Base-by-base conservation (phyloP, 2,797 vertebrate species). In the Fringilla coelebs region DNA sequence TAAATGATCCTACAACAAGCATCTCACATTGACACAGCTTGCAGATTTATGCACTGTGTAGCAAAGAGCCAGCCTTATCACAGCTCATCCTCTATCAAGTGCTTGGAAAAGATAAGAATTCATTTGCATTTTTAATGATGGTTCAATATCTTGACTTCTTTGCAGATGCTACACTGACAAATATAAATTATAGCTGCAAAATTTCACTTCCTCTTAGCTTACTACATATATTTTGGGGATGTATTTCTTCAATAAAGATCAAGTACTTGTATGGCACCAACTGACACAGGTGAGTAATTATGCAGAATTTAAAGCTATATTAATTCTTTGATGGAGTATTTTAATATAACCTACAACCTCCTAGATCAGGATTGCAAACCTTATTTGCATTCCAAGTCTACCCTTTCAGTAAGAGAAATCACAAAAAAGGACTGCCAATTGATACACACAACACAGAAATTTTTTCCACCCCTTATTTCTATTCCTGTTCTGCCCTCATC, bases 41-140 rank as follows among this genome's bases (percentile, higher is more conserved):
- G 91, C 90, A 90, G 88, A 95, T 92, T 80, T 95, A 95, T 82
- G 74, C 63, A 66, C 52, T 75, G 73, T 22, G 49, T 60, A 96
- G 81, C 86, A 88, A 61, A 94, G 68, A 84, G 72, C 25, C 72
- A 83, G 75, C 55, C 96, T 98, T 98, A 98, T 98, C 98, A 97
- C 96, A 97, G 97, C 96, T 97, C 97, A 97, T 96, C 97, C 97
- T 96, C 97, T 97, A 98, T 98, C 98, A 98, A 97, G 97, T 98
- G 98, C 97, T 98, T 97, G 94, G 96, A 98, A 96, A 98, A 98
- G 98, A 98, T 98, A 98, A 98, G 98, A 97, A 97, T 93, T 93
- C 89, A 98, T 98, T 98, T 98, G 93, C 97, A 98, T 96, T 96
- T 96, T 95, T 96, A 97, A 96, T 96, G 91, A 96, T 55, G 40